These are phyloP conservation scores for Psophia crepitans DNA, from an alignment of 2,113 vertebrate species.

Conservation along the genomic window DNA sequence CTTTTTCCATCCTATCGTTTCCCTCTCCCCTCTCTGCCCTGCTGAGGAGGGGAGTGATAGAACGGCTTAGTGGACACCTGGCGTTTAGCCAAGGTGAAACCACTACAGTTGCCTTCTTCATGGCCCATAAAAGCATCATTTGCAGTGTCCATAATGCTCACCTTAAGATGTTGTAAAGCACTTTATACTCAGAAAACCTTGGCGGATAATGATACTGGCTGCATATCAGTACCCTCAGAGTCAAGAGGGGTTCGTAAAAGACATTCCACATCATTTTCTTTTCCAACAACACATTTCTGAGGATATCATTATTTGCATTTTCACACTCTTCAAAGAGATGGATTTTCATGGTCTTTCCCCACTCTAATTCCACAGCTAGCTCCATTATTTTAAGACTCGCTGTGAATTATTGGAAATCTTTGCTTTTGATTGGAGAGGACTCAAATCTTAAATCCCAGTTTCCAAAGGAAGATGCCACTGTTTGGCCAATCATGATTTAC, in stretches of 20 bases:
- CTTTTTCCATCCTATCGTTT: too few relatives aligned
- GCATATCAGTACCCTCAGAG: rapidly evolving
- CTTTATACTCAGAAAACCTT: background rate
- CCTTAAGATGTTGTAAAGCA: background rate
- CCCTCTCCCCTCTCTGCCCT: too few relatives aligned
- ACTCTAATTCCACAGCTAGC: background rate
- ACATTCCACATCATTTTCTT: background rate
- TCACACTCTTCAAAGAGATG: background rate
- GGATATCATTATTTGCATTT: background rate
- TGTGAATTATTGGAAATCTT: background rate
- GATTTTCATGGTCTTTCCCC: background rate
- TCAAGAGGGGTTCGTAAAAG: background rate
- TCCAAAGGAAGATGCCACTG: background rate
- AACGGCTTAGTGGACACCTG: too few relatives aligned
- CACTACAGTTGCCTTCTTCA: background rate
- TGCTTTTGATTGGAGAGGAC: background rate
- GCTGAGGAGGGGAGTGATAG: too few relatives aligned
- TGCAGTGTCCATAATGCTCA: background rate
- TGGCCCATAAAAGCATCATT: background rate
- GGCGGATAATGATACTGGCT: background rate
- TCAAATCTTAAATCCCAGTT: background rate
- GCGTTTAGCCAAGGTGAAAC: too few relatives aligned
- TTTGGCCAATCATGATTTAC: background rate
- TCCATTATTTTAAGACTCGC: background rate
- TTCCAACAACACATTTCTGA: background rate